phyloP scores from a whole-genome alignment of 2,888 invertebrate species.

The Tachina grossa region DNA sequence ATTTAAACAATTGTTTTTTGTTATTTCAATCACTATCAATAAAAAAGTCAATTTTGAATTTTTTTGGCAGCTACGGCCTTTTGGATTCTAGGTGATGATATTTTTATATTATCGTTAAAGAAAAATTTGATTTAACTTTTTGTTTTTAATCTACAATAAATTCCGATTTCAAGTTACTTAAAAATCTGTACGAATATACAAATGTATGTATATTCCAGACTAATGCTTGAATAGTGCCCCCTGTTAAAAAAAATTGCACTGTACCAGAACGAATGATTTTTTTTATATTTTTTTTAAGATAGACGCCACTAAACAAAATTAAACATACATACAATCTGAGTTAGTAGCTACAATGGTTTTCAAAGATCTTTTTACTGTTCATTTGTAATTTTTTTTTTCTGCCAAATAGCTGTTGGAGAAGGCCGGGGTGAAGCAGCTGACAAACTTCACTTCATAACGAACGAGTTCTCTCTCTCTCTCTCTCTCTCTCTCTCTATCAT shows the following conservation, averaged over 20 bases:
- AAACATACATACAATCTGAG: conserved; percentile 23
- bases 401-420: background rate
- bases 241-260: conserved; percentile 31
- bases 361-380: conserved; percentile 7
- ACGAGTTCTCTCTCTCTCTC: background rate
- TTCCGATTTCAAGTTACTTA: background rate
- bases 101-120: no score
- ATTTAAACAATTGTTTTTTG: no score
- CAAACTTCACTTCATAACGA: conserved; percentile 29
- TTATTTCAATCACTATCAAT: no score
- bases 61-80: no score
- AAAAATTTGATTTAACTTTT: no score
- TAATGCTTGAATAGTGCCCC: conserved; percentile 6
- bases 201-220: background rate
- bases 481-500: conserved; percentile 4
- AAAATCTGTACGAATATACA: no score
- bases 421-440: conserved; percentile 37
- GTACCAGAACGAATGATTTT: background rate
- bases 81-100: no score
- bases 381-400: background rate
- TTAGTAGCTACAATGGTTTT: conserved; percentile 31
- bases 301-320: conserved; percentile 51
- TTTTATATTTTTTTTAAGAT: background rate
- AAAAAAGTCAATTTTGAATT: no score
- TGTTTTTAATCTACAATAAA: no score